Evolutionary conservation across 92 coral and sea anemone genomes (phyloP).

Genomic region (Nematostella vectensis): DNA sequence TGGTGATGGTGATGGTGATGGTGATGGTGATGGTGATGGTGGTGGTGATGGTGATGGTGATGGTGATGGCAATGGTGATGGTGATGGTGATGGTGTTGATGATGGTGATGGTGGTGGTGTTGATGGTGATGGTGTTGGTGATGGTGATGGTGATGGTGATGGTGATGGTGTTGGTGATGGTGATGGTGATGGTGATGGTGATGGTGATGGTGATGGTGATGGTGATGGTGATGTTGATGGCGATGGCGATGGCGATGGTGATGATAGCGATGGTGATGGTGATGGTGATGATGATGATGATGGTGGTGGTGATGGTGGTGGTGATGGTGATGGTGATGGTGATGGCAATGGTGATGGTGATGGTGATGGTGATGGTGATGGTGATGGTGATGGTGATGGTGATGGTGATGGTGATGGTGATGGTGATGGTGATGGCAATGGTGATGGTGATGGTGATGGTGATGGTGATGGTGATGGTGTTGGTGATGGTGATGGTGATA

Average conservation of each 20-base stretch:
- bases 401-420: conserved; percentile 2
- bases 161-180: conserved; percentile 4
- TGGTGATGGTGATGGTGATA: conserved; percentile 2
- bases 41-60: neutral
- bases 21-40: neutral
- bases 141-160: conserved; percentile 8
- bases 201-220: conserved; percentile 3
- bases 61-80: neutral
- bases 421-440: conserved; percentile 2
- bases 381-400: conserved; percentile 1
- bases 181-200: conserved; percentile 2
- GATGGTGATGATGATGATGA: neutral
- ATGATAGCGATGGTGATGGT: neutral
- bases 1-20: too few relatives aligned
- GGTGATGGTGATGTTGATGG: too few relatives aligned
- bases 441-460: conserved; percentile 1
- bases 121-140: neutral
- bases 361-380: conserved; percentile 8
- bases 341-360: neutral
- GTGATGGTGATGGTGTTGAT: too few relatives aligned
- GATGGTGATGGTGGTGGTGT: too few relatives aligned
- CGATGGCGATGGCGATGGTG: too few relatives aligned
- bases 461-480: conserved; percentile 1
- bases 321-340: conserved; percentile 5
- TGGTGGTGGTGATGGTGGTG: neutral